These are phyloP conservation scores for Atta colombica DNA, from an alignment of 1,140 invertebrate species.

Conservation along the genomic window DNA sequence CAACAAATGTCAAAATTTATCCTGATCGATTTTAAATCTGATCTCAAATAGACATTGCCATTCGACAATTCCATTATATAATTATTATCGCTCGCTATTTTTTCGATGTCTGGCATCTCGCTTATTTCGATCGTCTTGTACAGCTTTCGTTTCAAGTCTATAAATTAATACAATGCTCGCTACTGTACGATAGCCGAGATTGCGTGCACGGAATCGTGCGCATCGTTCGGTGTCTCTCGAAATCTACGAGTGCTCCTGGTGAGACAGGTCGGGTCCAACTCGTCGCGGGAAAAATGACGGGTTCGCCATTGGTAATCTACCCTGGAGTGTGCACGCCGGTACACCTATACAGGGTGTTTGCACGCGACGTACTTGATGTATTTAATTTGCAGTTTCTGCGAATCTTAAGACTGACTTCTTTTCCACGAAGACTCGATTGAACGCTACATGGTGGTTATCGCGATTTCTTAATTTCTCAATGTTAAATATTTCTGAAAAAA, in stretches of 20 bases:
- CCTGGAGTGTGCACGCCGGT: conserved; percentile 17
- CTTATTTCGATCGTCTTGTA: background rate
- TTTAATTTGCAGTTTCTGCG: conserved; percentile 13
- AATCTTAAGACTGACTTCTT: background rate
- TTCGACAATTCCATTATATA: background rate
- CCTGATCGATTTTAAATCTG: background rate
- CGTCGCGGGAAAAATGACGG: conserved; percentile 57
- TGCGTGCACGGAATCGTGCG: conserved; percentile 69
- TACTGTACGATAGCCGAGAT: conserved; percentile 65
- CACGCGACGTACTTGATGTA: background rate
- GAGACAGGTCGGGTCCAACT: conserved; percentile 59
- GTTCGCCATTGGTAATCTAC: conserved; percentile 64
- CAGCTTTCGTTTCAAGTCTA: background rate
- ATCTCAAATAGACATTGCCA: too few species aligned
- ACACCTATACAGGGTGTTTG: conserved; percentile 30
- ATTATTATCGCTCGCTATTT: background rate
- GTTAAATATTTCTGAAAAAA: background rate
- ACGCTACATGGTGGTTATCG: background rate
- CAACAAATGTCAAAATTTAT: too few species aligned
- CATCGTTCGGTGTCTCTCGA: conserved; percentile 58
- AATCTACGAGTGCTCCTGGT: conserved; percentile 64
- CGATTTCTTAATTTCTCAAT: background rate
- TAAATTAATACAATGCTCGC: conserved; percentile 38
- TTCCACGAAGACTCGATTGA: background rate
- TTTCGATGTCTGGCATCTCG: background rate